Evolutionary conservation across 2,797 vertebrate genomes (phyloP).

Genomic region (Smutsia gigantea): DNA sequence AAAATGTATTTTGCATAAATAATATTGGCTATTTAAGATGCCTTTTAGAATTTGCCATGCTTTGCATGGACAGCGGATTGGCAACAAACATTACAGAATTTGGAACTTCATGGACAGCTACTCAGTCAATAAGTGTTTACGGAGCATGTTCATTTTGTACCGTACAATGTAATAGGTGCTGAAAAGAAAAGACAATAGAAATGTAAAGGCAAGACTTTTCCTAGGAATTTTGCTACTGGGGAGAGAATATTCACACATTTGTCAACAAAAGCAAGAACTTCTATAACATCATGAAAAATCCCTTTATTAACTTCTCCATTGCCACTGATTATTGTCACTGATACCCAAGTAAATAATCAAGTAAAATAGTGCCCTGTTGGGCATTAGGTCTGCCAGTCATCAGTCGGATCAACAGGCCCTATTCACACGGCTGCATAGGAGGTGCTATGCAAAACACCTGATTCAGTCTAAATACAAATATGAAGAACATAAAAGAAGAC

Average conservation of each 20-base stretch:
- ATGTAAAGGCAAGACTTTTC: neutral
- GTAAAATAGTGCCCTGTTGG: neutral
- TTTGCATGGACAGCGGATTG: neutral
- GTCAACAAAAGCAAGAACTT: neutral
- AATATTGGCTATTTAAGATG: neutral
- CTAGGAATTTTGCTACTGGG: neutral
- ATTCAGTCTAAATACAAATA: neutral
- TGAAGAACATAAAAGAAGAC: neutral
- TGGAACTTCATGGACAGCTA: neutral
- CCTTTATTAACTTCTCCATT: neutral
- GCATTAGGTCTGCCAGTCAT: neutral
- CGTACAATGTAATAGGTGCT: neutral
- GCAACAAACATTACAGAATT: neutral
- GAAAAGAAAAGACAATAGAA: neutral
- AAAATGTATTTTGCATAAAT: slow-evolving; percentile 1
- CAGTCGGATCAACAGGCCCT: neutral
- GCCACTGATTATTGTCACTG: neutral
- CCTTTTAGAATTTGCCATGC: neutral
- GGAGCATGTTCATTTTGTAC: neutral
- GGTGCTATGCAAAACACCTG: neutral
- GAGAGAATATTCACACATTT: neutral
- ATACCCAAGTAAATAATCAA: neutral
- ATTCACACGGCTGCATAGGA: neutral
- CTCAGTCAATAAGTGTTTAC: neutral
- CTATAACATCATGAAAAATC: neutral